phyloP scores from a whole-genome alignment of 2,113 vertebrate genomes.

The Nettapus auritus region DNA sequence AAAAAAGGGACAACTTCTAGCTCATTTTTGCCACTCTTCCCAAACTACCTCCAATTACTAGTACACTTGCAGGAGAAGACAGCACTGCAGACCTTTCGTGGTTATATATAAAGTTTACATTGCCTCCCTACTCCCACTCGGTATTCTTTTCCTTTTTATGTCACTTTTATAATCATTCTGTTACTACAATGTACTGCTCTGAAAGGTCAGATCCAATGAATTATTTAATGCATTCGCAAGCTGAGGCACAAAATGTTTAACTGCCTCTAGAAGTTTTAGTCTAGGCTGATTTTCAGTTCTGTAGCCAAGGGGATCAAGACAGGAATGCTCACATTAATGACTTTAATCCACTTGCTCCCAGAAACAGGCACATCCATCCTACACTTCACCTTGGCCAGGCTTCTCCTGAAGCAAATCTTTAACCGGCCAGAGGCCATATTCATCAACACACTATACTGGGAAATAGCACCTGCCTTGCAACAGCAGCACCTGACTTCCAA shows the following conservation, averaged over 20 bases:
- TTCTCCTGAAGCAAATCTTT: conserved; percentile 5
- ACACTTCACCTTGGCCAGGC: neutral
- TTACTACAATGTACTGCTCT: conserved; percentile 5
- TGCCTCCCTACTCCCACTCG: neutral
- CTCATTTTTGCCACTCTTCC: conserved; percentile 10
- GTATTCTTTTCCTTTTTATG: conserved; percentile 24
- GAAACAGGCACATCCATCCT: neutral
- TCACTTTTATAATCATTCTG: conserved; percentile 2
- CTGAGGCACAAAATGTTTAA: neutral
- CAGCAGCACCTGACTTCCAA: rapidly evolving
- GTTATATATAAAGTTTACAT: conserved; percentile 26
- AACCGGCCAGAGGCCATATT: neutral
- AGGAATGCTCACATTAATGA: rapidly evolving
- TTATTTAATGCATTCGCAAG: conserved; percentile 42
- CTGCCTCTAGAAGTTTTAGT: neutral
- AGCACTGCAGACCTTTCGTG: neutral
- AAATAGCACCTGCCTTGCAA: neutral
- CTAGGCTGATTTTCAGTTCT: neutral
- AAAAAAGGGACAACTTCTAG: neutral
- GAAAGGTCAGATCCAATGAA: conserved; percentile 50
- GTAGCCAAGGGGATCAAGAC: neutral
- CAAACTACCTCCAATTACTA: neutral
- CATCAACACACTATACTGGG: neutral
- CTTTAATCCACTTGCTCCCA: neutral
- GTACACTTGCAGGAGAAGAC: neutral